Base-by-base conservation (phyloP, 2,113 vertebrate genomes). In the Anguilla rostrata region DNA sequence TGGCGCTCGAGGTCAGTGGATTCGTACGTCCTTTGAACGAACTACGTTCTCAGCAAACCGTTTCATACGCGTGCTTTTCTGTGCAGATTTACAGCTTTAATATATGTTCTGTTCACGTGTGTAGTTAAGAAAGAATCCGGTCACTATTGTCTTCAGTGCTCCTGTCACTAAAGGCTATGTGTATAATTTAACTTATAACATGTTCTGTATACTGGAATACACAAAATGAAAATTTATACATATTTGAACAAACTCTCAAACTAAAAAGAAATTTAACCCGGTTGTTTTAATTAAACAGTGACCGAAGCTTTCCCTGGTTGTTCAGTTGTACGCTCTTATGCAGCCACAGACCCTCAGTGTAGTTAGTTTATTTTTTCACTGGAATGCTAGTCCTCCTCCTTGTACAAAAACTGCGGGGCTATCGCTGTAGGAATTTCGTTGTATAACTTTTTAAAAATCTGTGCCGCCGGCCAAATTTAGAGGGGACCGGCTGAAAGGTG, bases 401-500 rank as follows among this genome's bases (percentile, higher is more conserved):
- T 22, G 71, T 75, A 34, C 60, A 0, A 75, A 75, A 16, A 80
- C 39, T 15, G 2, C 12, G 20, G 14, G 39, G 16, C 11, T 29
- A 41, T 80, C 41, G 39, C 29, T 80, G 18, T 39, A 78, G n/a
- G 39, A 78, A 66, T 66, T 66, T 66, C n/a, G 3, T 66, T 26
- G 3, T 60, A 0, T 79, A 46, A 7, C 84, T 39, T 78, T 53
- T 15, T 78, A 34, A 34, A 40, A 34, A 40, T 63, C 34, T 60
- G 9, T 85, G 78, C 41, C 20, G 16, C 39, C 20, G 22, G 56
- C 18, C 7, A 11, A 2, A 29, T 26, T 53, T 29, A 92, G 78
- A 22, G 85, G 39, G 26, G 81, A 15, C 82, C 82, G 49, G 82
- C 87, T 86, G n/a, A 43, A 66, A 75, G 18, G 43, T 40, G 40